Evolutionary conservation across 1,140 invertebrate genomes (phyloP).

Genomic region (Neodiprion fabricii): DNA sequence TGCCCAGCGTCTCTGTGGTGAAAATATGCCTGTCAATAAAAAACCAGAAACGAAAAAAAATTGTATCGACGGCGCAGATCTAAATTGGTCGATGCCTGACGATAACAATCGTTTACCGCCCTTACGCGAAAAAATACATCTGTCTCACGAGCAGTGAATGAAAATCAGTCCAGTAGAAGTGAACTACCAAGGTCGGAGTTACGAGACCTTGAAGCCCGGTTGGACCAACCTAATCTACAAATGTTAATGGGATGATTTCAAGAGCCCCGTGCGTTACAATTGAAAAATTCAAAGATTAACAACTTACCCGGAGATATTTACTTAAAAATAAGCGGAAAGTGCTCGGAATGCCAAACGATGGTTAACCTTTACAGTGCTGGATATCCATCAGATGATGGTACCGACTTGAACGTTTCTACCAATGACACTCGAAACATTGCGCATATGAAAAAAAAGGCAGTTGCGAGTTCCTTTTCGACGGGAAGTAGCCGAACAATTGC

Average conservation of each 20-base stretch:
- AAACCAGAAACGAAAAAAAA: too few species aligned
- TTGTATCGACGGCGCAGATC: too few species aligned
- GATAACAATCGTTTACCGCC: too few species aligned
- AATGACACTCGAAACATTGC: background rate
- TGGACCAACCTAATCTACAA: background rate
- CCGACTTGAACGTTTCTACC: background rate
- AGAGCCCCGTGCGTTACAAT: background rate
- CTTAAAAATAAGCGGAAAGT: background rate
- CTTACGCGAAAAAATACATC: too few species aligned
- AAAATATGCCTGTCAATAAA: too few species aligned
- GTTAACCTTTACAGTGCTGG: background rate
- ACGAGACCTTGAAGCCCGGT: slow-evolving; percentile 52
- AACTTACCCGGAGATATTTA: background rate
- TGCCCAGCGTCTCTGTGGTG: too few species aligned
- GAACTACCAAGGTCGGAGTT: slow-evolving; percentile 5
- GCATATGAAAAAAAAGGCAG: background rate
- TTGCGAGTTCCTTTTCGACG: background rate
- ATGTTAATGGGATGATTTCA: background rate
- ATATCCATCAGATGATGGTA: background rate
- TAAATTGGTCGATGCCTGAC: too few species aligned
- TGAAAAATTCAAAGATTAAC: background rate
- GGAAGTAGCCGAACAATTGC: background rate
- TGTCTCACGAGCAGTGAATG: slow-evolving; percentile 16
- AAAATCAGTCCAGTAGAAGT: slow-evolving; percentile 23
- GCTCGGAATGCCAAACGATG: background rate